Base-by-base conservation (phyloP, 2,113 vertebrate genomes). In the Meleagris gallopavo region DNA sequence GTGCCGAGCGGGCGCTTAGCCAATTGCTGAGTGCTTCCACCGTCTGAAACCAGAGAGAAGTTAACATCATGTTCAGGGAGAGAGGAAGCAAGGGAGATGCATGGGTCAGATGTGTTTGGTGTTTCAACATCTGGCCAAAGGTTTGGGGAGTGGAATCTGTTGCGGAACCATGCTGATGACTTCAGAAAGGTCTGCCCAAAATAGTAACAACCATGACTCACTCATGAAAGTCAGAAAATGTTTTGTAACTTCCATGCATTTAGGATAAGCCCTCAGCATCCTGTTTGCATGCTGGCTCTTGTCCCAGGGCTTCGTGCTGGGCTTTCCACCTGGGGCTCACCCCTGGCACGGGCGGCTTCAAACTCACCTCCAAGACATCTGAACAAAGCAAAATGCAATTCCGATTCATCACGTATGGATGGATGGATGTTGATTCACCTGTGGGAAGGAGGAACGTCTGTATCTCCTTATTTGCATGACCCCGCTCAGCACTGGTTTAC, bases 241-340 rank as follows among this genome's bases (percentile, higher is more conserved):
- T 86, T 93, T 89, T 24, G 16, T 52, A 87, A 89, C 38, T 24
- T 15, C 11, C 13, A 5, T 82, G 84, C 72, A n/a, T 85, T 61
- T 48, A 66, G 64, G 75, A 71, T 11, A 36, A 92, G 15, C 41
- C 29, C 81, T 71, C 78, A 64, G 82, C 87, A 91, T 96, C 87
- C 96, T 95, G 91, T 89, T 83, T 89, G 87, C 84, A 22, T 89
- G 21, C 50, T 13, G 13, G 75, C 89, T 82, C 83, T 88, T 88
- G 86, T 71, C 62, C 48, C 8, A 16, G 38, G 64, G 55, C 84
- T 64, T 54, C 27, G 9, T 27, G 52, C 52, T 54, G 52, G 52
- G 52, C 14, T 54, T 27, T 10, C 52, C 52, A 25, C 52, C 52
- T 54, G 52, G 27, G 52, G 52, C 52, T 54, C 52, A 16, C 54